These are phyloP conservation scores for Bedellia somnulentella DNA, from an alignment of 2,888 invertebrate species.

Conservation along the genomic window DNA sequence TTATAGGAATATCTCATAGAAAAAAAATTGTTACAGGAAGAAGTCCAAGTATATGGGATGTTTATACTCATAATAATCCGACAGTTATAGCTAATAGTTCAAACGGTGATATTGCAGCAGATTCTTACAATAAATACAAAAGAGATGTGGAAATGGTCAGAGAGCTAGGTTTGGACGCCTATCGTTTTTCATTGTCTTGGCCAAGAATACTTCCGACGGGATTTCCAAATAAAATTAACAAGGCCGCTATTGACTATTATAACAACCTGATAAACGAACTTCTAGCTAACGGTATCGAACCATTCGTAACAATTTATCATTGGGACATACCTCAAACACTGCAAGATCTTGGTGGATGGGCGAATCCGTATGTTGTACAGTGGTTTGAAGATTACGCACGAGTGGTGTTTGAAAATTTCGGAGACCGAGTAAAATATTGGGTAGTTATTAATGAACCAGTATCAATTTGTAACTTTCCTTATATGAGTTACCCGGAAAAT, in stretches of 20 bases:
- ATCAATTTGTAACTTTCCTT: constrained; percentile 27
- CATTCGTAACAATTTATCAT: constrained; percentile 64
- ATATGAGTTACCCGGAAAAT: constrained; percentile 27
- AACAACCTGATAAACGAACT: constrained; percentile 63
- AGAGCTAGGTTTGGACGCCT: constrained; percentile 48
- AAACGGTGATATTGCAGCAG: constrained; percentile 63
- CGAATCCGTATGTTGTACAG: constrained; percentile 49
- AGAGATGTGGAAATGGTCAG: constrained; percentile 46
- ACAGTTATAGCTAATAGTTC: constrained; percentile 7
- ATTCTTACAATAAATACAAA: constrained; percentile 65
- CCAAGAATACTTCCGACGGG: constrained; percentile 65
- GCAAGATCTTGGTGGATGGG: constrained; percentile 62
- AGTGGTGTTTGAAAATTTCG: constrained; percentile 43
- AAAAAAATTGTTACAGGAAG: constrained; percentile 3
- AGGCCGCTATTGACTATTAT: constrained; percentile 65
- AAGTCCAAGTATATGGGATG: constrained; percentile 3
- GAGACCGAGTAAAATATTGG: constrained; percentile 54
- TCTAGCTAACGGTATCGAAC: constrained; percentile 52
- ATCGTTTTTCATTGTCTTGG: constrained; percentile 67
- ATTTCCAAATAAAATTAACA: constrained; percentile 46
- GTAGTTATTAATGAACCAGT: constrained; percentile 62
- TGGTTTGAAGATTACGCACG: constrained; percentile 62
- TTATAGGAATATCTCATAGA: too few species aligned
- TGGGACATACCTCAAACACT: constrained; percentile 62
- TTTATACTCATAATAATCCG: neutral